phyloP scores from a whole-genome alignment of 2,113 vertebrate species.

The Gyps fulvus region DNA sequence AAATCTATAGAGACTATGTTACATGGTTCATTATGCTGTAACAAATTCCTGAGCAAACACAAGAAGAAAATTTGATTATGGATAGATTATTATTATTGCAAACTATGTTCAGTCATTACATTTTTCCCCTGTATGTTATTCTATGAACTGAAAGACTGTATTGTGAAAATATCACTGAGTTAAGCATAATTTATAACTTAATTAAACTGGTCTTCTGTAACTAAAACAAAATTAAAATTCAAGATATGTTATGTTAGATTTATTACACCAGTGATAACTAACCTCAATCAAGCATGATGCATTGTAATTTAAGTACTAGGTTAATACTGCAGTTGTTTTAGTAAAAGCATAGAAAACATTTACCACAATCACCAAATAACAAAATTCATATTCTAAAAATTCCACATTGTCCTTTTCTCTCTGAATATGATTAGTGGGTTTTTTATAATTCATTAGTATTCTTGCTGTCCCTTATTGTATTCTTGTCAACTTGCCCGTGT shows the following conservation, averaged over 20 bases:
- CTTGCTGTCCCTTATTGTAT: background rate
- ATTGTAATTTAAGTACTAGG: background rate
- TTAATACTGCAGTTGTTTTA: background rate
- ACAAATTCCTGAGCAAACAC: background rate
- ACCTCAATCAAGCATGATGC: background rate
- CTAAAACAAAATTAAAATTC: slow-evolving; percentile 5
- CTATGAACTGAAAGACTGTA: background rate
- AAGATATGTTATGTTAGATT: background rate
- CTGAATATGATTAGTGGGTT: background rate
- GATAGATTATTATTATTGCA: background rate
- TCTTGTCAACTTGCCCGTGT: background rate
- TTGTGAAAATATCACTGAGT: background rate
- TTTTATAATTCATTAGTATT: background rate
- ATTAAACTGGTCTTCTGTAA: background rate
- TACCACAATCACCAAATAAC: background rate
- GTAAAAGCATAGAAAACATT: background rate
- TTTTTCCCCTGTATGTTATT: background rate
- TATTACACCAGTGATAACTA: background rate
- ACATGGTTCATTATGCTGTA: background rate
- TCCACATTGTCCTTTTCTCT: background rate
- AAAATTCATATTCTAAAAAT: background rate
- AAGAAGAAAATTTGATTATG: background rate
- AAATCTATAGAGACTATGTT: background rate
- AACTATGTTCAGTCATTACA: background rate
- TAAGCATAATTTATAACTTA: background rate